Base-by-base conservation (phyloP, 2,797 vertebrate genomes). In the Hoplostethus mediterraneus region DNA sequence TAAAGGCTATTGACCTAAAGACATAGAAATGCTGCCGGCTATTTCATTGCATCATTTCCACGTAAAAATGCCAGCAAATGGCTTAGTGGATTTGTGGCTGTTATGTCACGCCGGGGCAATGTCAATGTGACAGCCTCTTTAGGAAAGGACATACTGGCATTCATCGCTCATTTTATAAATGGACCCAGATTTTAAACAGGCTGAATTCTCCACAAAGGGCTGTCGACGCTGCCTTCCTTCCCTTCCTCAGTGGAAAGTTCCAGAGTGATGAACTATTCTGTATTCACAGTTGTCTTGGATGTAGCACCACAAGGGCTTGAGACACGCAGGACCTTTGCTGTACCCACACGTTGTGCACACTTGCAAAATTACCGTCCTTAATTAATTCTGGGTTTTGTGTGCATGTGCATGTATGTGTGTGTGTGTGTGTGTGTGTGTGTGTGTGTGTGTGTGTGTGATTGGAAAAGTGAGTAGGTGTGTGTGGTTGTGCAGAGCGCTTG, bases 141-240 rank as follows among this genome's bases (percentile, higher is more conserved):
- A 68, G 63, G 71, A 71, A 71, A 77, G 80, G 77, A 80, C 56
- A 77, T 63, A 63, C 49, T 33, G 36, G 56, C 60, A 68, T 70
- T 83, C 54, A 61, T 72, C 64, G 61, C 69, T 81, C 57, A 78
- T 84, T 61, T 75, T 21, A 67, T 58, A 75, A 70, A 84, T 84
- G 78, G 61, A 51, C 7, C 45, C 59, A 13, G 25, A 61, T 42
- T 63, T 63, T 21, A 48, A 69, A 65, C 62, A 48, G 48, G 49
- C 30, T 55, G 30, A 71, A 51, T 75, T 60, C 57, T 63, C 64
- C 53, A 14, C 57, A 58, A 25, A 45, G 55, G 60, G 28, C 36
- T 6, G 10, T 62, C 56, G 13, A 54, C 44, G 59, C 67, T 71
- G 48, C 59, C 58, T 60, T 53, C 21, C 21, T 53, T 48, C 48